phyloP scores from a whole-genome alignment of 2,797 vertebrate genomes.

The Thamnophis elegans region DNA sequence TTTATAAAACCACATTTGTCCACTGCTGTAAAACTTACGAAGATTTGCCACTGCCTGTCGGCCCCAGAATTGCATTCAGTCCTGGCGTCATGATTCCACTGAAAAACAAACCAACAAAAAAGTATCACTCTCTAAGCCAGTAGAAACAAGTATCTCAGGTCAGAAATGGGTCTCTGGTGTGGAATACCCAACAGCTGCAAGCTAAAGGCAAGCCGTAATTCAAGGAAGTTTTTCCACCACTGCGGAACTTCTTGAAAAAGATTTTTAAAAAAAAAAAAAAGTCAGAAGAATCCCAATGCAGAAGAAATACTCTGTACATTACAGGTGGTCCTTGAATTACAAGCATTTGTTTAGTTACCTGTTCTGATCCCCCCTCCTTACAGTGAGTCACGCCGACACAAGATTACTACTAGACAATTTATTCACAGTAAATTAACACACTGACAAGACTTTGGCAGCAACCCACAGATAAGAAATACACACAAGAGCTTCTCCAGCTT shows the following conservation, averaged over 20 bases:
- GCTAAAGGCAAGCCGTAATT: background rate
- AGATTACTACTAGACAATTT: no score
- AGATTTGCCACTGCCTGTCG: conserved; percentile 78
- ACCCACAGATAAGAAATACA: no score
- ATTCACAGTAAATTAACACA: no score
- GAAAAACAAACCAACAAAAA: conserved; percentile 38
- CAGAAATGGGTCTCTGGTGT: background rate
- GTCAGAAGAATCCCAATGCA: background rate
- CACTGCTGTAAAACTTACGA: conserved; percentile 69
- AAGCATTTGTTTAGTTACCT: no score
- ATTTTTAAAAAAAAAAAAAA: no score
- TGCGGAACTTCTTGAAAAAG: background rate
- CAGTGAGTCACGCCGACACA: no score
- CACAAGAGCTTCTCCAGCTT: no score
- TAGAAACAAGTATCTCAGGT: background rate
- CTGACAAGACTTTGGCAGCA: no score
- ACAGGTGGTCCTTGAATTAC: no score
- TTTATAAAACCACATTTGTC: background rate
- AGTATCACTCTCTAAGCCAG: background rate
- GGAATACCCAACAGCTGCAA: background rate
- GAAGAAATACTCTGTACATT: background rate
- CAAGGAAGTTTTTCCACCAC: no score
- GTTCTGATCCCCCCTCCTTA: no score
- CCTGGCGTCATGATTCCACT: conserved; percentile 79
- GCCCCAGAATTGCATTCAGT: conserved; percentile 78